Conservation (phyloP, 2,113 vertebrate species). For the Chelonoidis abingdonii region DNA sequence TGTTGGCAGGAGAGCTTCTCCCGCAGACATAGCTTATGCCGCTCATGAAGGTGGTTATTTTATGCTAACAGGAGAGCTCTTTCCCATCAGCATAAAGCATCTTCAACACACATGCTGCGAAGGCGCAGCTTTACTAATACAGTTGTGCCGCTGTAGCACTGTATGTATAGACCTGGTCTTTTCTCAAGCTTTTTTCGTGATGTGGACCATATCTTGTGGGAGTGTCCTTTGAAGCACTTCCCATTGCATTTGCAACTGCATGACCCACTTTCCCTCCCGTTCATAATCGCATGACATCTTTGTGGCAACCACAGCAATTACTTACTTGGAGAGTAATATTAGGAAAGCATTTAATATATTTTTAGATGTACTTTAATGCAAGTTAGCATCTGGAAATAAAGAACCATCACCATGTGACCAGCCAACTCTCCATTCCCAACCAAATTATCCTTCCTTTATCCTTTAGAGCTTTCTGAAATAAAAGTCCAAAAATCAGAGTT, state of each 20-base stretch:
- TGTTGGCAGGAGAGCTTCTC: too few relatives aligned
- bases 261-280: background rate
- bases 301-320: accelerated
- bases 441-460: background rate
- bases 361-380: background rate
- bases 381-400: background rate
- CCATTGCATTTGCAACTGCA: background rate
- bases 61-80: too few relatives aligned
- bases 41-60: too few relatives aligned
- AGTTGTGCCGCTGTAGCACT: background rate
- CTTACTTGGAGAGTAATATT: background rate
- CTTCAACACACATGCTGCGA: too few relatives aligned
- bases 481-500: background rate
- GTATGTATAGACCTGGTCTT: background rate
- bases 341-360: background rate
- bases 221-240: background rate
- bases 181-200: background rate
- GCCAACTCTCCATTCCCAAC: background rate
- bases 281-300: background rate
- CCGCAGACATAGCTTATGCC: too few relatives aligned
- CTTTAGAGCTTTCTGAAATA: background rate
- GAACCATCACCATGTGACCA: background rate
- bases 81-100: too few relatives aligned
- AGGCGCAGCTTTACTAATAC: background rate
- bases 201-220: background rate